A percentile compares a stretch with the other conserved stretches of the same genome.
These are phyloP conservation scores for Phalloptychus januarius DNA, from an alignment of 2,797 vertebrate species.

Conservation along the genomic window DNA sequence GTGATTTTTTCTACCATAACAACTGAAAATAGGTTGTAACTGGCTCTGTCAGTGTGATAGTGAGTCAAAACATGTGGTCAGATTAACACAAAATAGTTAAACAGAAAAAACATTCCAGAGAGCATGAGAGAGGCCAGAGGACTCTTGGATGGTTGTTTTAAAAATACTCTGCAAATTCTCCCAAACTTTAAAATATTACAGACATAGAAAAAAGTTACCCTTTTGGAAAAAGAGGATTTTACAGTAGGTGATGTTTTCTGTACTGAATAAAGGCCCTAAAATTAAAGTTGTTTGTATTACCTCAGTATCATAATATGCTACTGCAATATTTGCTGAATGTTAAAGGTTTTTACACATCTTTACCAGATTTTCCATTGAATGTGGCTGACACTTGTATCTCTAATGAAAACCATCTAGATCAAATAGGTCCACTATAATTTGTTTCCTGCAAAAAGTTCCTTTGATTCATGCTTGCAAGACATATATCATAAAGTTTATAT, in stretches of 20 bases:
- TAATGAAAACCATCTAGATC: conserved; percentile 39
- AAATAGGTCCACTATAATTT: conserved; percentile 17
- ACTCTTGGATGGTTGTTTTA: not conserved
- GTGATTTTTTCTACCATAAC: not conserved
- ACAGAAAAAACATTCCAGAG: not conserved
- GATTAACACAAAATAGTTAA: not conserved
- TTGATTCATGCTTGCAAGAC: conserved; percentile 44
- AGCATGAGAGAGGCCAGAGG: not conserved
- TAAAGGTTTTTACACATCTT: not conserved
- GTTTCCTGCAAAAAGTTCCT: conserved; percentile 46
- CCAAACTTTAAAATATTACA: not conserved
- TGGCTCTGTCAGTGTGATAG: not conserved
- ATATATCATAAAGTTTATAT: conserved; percentile 38
- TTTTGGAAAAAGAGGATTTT: not conserved
- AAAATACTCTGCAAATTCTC: not conserved
- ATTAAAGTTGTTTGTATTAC: not conserved
- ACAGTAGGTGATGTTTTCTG: not conserved
- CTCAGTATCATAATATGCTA: not conserved
- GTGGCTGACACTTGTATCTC: conserved; percentile 8
- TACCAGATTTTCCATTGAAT: not conserved
- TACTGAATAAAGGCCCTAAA: not conserved
- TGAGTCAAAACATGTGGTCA: not conserved
- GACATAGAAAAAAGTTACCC: not conserved
- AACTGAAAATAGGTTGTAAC: not conserved
- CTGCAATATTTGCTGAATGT: not conserved